A percentile compares a stretch with the other conserved stretches of the same genome.
phyloP scores from a whole-genome alignment of 1,140 invertebrate genomes.

The Drosophila nigrodunni region DNA sequence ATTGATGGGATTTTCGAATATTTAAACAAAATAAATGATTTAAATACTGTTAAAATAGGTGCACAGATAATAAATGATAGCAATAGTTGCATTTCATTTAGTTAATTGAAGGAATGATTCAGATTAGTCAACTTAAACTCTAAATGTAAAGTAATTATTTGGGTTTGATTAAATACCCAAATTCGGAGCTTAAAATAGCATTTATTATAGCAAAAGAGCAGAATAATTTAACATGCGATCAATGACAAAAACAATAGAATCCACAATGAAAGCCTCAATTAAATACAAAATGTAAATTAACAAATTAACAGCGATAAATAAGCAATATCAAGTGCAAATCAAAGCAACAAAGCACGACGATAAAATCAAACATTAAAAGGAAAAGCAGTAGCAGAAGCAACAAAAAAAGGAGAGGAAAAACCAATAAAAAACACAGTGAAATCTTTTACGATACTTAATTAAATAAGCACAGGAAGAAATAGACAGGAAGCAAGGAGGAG shows the following conservation, averaged over 20 bases:
- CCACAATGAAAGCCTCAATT: constrained; percentile 19
- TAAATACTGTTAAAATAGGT: no score
- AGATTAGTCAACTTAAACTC: no score
- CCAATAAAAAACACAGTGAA: constrained; percentile 22
- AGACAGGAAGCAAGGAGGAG: not conserved
- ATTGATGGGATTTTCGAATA: no score
- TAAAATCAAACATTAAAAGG: constrained; percentile 18
- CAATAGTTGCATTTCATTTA: no score
- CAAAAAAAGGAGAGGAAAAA: not conserved
- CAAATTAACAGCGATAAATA: constrained; percentile 10
- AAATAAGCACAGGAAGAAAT: constrained; percentile 25
- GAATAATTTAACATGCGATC: not conserved
- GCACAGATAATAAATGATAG: no score
- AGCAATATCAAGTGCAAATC: constrained; percentile 40
- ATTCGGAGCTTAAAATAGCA: no score
- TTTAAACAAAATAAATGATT: no score
- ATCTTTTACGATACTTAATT: constrained; percentile 42
- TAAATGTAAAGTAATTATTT: no score
- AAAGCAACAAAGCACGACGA: constrained; percentile 22
- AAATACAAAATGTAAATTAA: constrained; percentile 39
- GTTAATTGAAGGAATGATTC: no score
- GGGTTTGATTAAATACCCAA: no score
- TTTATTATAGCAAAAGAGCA: no score
- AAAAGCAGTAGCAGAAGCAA: not conserved
- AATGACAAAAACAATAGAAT: not conserved